Base-by-base conservation (phyloP, 2,888 invertebrate species). In the Cataglyphis rosenhaueri region DNA sequence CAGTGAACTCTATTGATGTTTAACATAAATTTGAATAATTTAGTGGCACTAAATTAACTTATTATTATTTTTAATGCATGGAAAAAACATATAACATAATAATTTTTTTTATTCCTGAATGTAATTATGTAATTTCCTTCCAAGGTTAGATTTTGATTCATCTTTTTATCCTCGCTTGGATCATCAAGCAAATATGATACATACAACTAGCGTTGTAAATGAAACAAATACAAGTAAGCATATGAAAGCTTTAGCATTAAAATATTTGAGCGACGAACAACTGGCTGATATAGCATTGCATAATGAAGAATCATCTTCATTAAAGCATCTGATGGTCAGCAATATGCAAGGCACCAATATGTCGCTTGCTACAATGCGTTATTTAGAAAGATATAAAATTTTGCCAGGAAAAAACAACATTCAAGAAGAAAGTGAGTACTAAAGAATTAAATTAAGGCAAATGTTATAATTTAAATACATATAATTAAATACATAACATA, bases 291-390 rank as follows among this genome's bases (percentile, higher is more conserved):
- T 93, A 66, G 92, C 93, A 15, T 82, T 91, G 57, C 93, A 92
- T 71, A 92, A 92, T 57, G 91, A 93, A 82, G 90, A 91, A 70
- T 81, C 89, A 0, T 85, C 89, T 38, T 89, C 90, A 86, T 93
- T 84, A 91, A 95, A 92, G 78, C 92, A 93, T 78, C 81, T 91
- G 15, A 89, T 93, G 87, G 73, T 92, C 52, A 91, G 91, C 81
- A 92, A 92, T 84, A 88, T 92, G 18, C 93, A 94, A 78, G 95
- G 95, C 10, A 95, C 81, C 35, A 97, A 97, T 88, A 96, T 97
- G 95, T 97, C 97, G 3, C 95, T 97, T 89, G 97, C 97, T n/a
- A 97, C 97, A 12, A 95, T 96, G 91, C 96, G 96, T 90, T 97
- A 97, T 92, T 96, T 97, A 95, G 96, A 97, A 92, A 96, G 96